Conservation (phyloP, 2,113 vertebrate species). For the Heterotilapia buettikoferi region DNA sequence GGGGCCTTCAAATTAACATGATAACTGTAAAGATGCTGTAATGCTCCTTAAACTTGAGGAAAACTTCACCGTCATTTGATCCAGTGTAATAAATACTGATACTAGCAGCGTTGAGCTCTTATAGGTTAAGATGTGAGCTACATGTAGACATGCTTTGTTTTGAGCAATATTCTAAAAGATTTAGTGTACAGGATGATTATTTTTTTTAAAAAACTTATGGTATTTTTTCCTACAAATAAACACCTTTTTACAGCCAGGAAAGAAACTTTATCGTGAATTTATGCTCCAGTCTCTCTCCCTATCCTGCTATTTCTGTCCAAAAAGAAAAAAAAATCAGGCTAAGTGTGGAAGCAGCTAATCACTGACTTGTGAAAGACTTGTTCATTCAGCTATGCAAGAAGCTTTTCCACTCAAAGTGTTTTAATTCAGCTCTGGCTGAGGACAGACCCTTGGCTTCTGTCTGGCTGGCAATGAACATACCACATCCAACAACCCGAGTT, state of each 20-base stretch:
- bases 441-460: not conserved
- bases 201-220: not conserved
- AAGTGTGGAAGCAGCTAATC: not conserved
- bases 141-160: not conserved
- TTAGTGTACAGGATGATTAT: not conserved
- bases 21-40: not conserved
- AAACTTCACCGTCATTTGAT: not conserved
- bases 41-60: not conserved
- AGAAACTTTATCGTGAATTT: not conserved
- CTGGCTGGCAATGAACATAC: not conserved
- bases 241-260: not conserved
- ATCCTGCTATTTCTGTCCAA: not conserved
- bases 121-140: not conserved
- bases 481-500: not conserved
- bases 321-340: not conserved
- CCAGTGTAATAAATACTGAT: not conserved
- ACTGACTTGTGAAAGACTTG: slow-evolving; percentile 3
- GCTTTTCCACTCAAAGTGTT: not conserved
- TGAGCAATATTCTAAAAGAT: not conserved
- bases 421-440: not conserved
- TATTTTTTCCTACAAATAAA: not conserved
- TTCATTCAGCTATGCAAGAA: not conserved
- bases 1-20: not conserved
- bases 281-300: not conserved
- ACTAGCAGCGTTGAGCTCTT: not conserved